A percentile compares a stretch with the other conserved stretches of the same genome.
Evolutionary conservation across 2,888 invertebrate species (phyloP).

Genomic region (Heliconius ismenius): DNA sequence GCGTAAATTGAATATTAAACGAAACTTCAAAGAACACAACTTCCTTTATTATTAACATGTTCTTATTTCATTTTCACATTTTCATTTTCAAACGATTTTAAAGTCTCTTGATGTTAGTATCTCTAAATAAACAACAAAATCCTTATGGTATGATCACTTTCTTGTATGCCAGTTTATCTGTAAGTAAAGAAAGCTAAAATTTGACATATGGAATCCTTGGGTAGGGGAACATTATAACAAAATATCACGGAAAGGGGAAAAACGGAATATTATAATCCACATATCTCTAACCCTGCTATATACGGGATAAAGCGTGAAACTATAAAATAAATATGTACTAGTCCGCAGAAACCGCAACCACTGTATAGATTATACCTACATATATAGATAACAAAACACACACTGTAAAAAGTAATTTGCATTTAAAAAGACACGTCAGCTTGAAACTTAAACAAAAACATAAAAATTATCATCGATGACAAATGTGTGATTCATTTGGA

Average conservation of each 20-base stretch:
- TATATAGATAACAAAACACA: too few relatives aligned
- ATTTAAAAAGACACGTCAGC: constrained; percentile 7
- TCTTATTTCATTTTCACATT: background rate
- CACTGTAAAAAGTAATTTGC: constrained; percentile 1
- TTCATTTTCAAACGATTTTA: background rate
- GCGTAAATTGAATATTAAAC: background rate
- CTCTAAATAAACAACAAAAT: background rate
- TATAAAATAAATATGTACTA: background rate
- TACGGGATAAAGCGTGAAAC: background rate
- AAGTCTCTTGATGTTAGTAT: too few relatives aligned
- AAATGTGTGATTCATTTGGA: constrained; percentile 4
- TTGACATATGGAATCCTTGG: too few relatives aligned
- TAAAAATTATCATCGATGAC: constrained; percentile 1
- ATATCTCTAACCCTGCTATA: background rate
- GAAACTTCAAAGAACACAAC: constrained; percentile 10
- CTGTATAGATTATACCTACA: too few relatives aligned
- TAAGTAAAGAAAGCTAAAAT: too few relatives aligned
- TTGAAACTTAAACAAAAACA: background rate
- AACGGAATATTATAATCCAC: too few relatives aligned
- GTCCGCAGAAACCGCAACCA: too few relatives aligned
- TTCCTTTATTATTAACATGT: background rate
- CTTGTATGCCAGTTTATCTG: too few relatives aligned
- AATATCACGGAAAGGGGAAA: too few relatives aligned
- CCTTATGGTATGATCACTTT: too few relatives aligned
- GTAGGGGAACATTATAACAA: too few relatives aligned